Evolutionary conservation across 1,140 invertebrate genomes (phyloP).

Genomic region (Lordiphosa collinella): DNA sequence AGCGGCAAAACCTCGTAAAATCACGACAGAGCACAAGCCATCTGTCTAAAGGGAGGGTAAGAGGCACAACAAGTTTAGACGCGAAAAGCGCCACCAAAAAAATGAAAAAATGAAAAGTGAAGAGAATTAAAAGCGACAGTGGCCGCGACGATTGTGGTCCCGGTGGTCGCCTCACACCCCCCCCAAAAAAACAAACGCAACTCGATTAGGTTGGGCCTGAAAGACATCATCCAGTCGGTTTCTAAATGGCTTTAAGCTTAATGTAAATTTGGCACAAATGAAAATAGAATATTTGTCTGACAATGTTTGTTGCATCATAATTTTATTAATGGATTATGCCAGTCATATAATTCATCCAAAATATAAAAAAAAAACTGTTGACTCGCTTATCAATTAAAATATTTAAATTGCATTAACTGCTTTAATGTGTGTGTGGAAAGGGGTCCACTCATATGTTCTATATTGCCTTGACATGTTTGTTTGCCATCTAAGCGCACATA

Average conservation of each 20-base stretch:
- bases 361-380: slow-evolving; percentile 29
- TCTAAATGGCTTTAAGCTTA: slow-evolving; percentile 35
- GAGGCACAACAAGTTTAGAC: slow-evolving; percentile 1
- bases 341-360: slow-evolving; percentile 44
- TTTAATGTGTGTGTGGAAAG: slow-evolving; percentile 15
- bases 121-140: slow-evolving; percentile 69
- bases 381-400: slow-evolving; percentile 74
- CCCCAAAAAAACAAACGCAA: slow-evolving; percentile 19
- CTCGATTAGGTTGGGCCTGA: not conserved
- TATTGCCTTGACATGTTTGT: slow-evolving; percentile 39
- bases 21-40: slow-evolving; percentile 35
- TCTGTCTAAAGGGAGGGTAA: slow-evolving; percentile 34
- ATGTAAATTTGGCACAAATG: slow-evolving; percentile 60
- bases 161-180: slow-evolving; percentile 39
- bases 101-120: slow-evolving; percentile 39
- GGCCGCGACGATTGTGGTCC: slow-evolving; percentile 61
- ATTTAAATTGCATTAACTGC: slow-evolving; percentile 70
- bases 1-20: slow-evolving; percentile 54
- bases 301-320: slow-evolving; percentile 31
- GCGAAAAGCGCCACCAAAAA: not conserved
- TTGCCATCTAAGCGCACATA: slow-evolving; percentile 49
- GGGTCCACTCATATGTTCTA: slow-evolving; percentile 7
- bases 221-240: too few relatives aligned
- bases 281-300: slow-evolving; percentile 50
- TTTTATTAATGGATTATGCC: slow-evolving; percentile 73